phyloP scores from a whole-genome alignment of 1,140 invertebrate species.

The Drosophila baimaii region DNA sequence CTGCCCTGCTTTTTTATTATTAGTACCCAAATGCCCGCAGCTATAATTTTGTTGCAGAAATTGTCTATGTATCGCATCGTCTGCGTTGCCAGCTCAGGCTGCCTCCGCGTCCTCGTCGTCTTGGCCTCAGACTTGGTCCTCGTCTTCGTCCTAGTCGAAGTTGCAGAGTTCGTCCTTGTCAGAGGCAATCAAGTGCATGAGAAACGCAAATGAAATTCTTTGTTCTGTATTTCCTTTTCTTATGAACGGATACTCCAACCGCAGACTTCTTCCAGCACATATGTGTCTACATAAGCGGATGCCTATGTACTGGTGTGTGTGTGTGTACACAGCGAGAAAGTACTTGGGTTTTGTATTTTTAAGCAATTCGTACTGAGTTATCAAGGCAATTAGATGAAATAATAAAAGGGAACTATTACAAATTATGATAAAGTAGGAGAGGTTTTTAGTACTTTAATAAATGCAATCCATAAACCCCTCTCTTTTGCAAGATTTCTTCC shows the following conservation, averaged over 20 bases:
- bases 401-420: too few relatives aligned
- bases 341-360: too few relatives aligned
- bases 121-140: conserved; percentile 8
- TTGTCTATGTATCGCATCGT: conserved; percentile 71
- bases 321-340: neutral
- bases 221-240: conserved; percentile 66
- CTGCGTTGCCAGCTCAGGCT: conserved; percentile 18
- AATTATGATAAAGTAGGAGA: too few relatives aligned
- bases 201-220: conserved; percentile 77
- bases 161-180: conserved; percentile 43
- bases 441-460: too few relatives aligned
- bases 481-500: neutral
- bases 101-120: neutral
- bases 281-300: conserved; percentile 10
- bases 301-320: conserved; percentile 23
- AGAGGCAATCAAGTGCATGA: conserved; percentile 78
- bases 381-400: too few relatives aligned
- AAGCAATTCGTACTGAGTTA: too few relatives aligned
- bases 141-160: conserved; percentile 32
- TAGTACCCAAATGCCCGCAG: conserved; percentile 75
- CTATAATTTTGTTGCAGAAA: conserved; percentile 77
- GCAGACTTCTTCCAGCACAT: conserved; percentile 33
- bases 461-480: neutral
- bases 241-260: conserved; percentile 68
- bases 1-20: conserved; percentile 52